These are phyloP conservation scores for Junco hyemalis DNA, from an alignment of 2,113 vertebrate species.

Conservation along the genomic window DNA sequence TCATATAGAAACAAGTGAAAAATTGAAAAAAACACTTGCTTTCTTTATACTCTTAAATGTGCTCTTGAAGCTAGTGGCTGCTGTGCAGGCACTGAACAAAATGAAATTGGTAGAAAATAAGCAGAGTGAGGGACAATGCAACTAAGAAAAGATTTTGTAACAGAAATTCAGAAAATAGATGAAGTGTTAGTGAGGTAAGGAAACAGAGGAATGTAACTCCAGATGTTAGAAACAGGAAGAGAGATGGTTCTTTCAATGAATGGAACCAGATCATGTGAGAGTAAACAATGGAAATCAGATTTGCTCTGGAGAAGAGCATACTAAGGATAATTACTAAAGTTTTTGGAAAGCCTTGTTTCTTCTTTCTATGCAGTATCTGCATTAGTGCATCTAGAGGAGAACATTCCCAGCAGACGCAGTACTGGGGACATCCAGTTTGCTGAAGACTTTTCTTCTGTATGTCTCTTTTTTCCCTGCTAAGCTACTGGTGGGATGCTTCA, in stretches of 20 bases:
- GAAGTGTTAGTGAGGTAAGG: background rate
- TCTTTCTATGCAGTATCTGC: background rate
- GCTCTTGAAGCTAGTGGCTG: background rate
- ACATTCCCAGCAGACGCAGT: background rate
- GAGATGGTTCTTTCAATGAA: background rate
- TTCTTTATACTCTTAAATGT: background rate
- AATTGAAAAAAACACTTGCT: background rate
- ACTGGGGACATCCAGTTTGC: background rate
- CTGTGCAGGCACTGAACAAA: background rate
- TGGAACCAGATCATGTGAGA: background rate
- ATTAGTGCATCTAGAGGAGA: background rate
- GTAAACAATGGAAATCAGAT: background rate
- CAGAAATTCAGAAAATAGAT: background rate
- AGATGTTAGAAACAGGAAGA: background rate
- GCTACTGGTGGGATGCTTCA: background rate
- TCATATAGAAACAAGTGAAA: background rate
- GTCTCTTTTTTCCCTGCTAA: background rate
- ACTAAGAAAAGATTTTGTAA: background rate
- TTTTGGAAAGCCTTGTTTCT: background rate
- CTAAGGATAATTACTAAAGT: background rate
- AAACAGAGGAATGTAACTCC: background rate
- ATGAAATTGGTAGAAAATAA: background rate
- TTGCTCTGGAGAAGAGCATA: background rate
- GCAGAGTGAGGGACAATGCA: background rate
- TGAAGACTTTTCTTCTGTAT: background rate